Conservation (phyloP, 2,113 vertebrate species). For the Galbula dea region DNA sequence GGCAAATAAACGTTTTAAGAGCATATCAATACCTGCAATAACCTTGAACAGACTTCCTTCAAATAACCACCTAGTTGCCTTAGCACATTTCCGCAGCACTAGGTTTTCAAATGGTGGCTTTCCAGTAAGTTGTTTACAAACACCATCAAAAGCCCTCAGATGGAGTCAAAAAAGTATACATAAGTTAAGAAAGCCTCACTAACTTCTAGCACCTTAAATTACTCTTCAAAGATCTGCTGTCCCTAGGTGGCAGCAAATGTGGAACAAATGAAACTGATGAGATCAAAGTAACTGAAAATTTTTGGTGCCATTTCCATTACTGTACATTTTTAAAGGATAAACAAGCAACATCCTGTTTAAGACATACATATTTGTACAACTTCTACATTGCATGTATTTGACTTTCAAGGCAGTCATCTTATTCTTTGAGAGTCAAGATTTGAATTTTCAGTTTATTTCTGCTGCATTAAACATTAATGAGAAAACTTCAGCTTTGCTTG, state of each 20-base stretch:
- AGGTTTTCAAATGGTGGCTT: not conserved
- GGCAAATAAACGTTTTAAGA: not conserved
- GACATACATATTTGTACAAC: not conserved
- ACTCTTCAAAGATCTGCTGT: not conserved
- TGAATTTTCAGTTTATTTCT: not conserved
- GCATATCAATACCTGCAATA: not conserved
- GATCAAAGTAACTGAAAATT: not conserved
- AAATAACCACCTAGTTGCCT: not conserved
- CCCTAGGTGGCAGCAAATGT: not conserved
- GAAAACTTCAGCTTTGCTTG: not conserved
- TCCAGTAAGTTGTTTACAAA: not conserved
- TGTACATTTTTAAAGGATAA: not conserved
- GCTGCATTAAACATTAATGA: not conserved
- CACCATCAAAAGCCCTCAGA: not conserved
- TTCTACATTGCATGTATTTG: not conserved
- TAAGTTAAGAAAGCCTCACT: not conserved
- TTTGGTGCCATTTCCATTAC: not conserved
- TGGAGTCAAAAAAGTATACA: rapidly evolving
- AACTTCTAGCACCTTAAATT: not conserved
- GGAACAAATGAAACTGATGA: not conserved
- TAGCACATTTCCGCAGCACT: not conserved
- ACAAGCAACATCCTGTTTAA: not conserved
- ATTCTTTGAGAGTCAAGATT: not conserved
- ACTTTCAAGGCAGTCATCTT: not conserved
- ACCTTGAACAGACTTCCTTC: not conserved